A percentile compares a stretch with the other conserved stretches of the same genome.
phyloP scores from a whole-genome alignment of 37 sponge, comb jelly and placozoan species.

The Cliona cf. orientalis region DNA sequence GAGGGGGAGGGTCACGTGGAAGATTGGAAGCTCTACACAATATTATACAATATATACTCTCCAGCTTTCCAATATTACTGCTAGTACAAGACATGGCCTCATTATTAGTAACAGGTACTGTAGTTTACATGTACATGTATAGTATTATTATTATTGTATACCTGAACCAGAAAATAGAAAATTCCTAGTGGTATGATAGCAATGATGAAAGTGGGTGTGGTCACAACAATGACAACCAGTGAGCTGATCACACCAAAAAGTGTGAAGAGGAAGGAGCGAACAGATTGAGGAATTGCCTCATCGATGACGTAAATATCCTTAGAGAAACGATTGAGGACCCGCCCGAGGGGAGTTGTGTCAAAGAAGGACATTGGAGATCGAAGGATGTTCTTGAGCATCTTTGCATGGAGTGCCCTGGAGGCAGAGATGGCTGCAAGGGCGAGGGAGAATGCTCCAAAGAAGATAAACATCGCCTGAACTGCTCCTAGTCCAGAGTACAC shows the following conservation, averaged over 20 bases:
- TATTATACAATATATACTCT: no score
- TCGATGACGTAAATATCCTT: constrained; percentile 93
- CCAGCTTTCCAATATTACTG: no score
- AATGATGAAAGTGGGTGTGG: constrained; percentile 85
- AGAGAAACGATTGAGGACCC: constrained; percentile 92
- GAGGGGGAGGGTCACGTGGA: no score
- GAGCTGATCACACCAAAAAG: constrained; percentile 55
- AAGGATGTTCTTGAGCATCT: constrained; percentile 70
- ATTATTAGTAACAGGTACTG: not conserved
- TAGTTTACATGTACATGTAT: no score
- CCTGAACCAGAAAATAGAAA: constrained; percentile 85
- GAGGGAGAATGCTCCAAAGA: constrained; percentile 45
- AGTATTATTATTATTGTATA: no score
- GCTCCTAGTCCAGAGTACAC: constrained; percentile 79
- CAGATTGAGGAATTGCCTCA: constrained; percentile 75
- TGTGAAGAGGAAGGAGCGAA: constrained; percentile 64
- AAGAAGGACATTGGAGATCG: constrained; percentile 94
- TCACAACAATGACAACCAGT: constrained; percentile 69
- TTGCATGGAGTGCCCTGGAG: constrained; percentile 63
- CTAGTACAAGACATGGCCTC: no score
- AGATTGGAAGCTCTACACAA: no score
- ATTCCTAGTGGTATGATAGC: constrained; percentile 88
- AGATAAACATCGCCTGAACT: constrained; percentile 33
- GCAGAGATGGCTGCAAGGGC: constrained; percentile 67
- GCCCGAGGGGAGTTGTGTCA: constrained; percentile 93